Base-by-base conservation (phyloP, 2,113 vertebrate genomes). In the Neodontobutis hainanensis region DNA sequence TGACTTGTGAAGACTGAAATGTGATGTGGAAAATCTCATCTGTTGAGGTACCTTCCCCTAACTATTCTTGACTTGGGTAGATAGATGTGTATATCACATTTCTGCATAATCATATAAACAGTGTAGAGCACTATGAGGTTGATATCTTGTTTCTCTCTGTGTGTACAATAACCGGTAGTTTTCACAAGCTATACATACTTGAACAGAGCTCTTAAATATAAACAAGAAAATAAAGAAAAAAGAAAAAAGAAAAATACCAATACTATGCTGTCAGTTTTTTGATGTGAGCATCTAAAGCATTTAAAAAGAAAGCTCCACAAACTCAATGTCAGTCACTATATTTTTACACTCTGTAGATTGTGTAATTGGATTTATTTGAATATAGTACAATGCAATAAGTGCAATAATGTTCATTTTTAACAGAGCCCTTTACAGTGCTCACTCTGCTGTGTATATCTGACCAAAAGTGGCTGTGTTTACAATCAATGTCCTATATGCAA, bases 401-500 rank as follows among this genome's bases (percentile, higher is more conserved):
- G n/a, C n/a, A n/a, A n/a, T 27, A 43, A 61, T 38, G 43, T 57
- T 73, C 60, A 57, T 78, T 38, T 71, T 63, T 34, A 46, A 58
- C 27, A 61, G 42, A 58, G 61, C 75, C 70, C 55, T 63, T 72
- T 49, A 47, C 12, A 63, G 61, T 78, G 75, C 57, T 82, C 68
- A 60, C 51, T 65, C 55, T 75, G 50, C 50, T 83, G 67, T n/a
- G 46, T 66, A 71, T 74, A 64, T 56, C 70, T 77, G 78, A 75
- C 71, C 68, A 69, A 81, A 59, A 81, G 61, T 51, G 68, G 53
- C 43, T 34, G 4, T 48, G 62, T 83, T 84, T 69, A 60, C 64
- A 87, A 89, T 92, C 83, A 77, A 84, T 89, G 79, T 74, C 77
- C 80, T 47, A 68, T 73, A 77, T 47, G 74, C 53, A 49, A 53